Conservation (phyloP, 2,888 invertebrate species). For the Stenodera caucasica region DNA sequence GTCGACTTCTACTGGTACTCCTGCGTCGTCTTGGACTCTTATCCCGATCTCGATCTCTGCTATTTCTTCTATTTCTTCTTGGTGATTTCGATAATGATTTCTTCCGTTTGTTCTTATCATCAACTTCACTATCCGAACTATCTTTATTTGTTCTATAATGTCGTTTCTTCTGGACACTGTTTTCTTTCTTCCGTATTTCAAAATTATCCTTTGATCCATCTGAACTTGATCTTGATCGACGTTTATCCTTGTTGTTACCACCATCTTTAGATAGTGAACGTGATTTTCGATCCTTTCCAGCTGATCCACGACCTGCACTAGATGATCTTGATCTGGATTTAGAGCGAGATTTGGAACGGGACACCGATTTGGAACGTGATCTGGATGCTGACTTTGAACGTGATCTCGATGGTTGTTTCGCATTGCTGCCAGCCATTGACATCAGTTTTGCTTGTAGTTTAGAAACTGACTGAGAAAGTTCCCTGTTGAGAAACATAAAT, state of each 20-base stretch:
- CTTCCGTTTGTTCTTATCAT: constrained; percentile 53
- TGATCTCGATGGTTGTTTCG: constrained; percentile 45
- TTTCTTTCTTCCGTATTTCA: constrained; percentile 74
- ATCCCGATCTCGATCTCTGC: constrained; percentile 48
- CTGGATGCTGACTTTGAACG: constrained; percentile 49
- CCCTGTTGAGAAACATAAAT: constrained; percentile 12
- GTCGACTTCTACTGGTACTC: constrained; percentile 47
- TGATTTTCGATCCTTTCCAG: constrained; percentile 41
- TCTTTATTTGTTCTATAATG: constrained; percentile 87
- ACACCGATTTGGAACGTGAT: constrained; percentile 43
- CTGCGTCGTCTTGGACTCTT: constrained; percentile 55
- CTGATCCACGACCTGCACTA: constrained; percentile 28
- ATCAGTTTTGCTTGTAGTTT: constrained; percentile 65
- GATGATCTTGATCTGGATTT: constrained; percentile 45
- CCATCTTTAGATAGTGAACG: constrained; percentile 39
- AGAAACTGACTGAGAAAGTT: constrained; percentile 57
- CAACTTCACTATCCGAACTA: constrained; percentile 54
- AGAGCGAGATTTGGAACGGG: constrained; percentile 41
- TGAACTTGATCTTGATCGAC: constrained; percentile 43
- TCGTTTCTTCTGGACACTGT: constrained; percentile 83
- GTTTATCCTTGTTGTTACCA: constrained; percentile 34
- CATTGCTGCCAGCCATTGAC: constrained; percentile 62
- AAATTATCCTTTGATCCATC: constrained; percentile 59
- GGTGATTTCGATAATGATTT: constrained; percentile 46
- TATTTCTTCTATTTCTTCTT: constrained; percentile 41